Conservation (phyloP, 1,140 invertebrate genomes). For the Dendroctonus valens region DNA sequence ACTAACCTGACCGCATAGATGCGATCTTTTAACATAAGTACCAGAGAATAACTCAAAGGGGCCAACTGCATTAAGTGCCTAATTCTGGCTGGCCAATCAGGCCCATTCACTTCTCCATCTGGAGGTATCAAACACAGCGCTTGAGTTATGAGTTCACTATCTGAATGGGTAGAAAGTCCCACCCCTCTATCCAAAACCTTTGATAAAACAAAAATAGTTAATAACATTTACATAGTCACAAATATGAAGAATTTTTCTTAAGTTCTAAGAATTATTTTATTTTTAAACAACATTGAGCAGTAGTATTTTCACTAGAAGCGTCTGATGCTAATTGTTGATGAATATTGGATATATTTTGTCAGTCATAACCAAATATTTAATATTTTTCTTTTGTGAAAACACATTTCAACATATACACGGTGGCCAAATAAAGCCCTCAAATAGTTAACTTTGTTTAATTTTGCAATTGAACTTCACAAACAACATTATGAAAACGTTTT, state of each 20-base stretch:
- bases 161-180: slow-evolving; percentile 89
- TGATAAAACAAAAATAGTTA: slow-evolving; percentile 20
- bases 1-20: slow-evolving; percentile 78
- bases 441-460: no score
- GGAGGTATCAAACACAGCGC: slow-evolving; percentile 89
- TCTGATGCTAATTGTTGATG: no score
- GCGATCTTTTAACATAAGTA: slow-evolving; percentile 90
- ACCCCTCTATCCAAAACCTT: slow-evolving; percentile 86
- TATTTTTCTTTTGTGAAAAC: no score
- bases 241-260: not conserved
- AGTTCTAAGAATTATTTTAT: no score
- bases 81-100: slow-evolving; percentile 89
- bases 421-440: no score
- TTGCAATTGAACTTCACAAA: no score
- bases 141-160: slow-evolving; percentile 95
- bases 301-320: no score
- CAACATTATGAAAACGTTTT: no score
- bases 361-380: no score
- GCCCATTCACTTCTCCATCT: slow-evolving; percentile 81
- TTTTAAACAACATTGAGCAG: no score
- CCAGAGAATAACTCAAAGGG: slow-evolving; percentile 87
- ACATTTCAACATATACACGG: no score
- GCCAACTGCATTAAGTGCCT: slow-evolving; percentile 88
- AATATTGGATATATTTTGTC: no score
- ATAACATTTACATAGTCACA: not conserved